These are phyloP conservation scores for Galerucella calmariensis DNA, from an alignment of 2,888 invertebrate species.

Conservation along the genomic window DNA sequence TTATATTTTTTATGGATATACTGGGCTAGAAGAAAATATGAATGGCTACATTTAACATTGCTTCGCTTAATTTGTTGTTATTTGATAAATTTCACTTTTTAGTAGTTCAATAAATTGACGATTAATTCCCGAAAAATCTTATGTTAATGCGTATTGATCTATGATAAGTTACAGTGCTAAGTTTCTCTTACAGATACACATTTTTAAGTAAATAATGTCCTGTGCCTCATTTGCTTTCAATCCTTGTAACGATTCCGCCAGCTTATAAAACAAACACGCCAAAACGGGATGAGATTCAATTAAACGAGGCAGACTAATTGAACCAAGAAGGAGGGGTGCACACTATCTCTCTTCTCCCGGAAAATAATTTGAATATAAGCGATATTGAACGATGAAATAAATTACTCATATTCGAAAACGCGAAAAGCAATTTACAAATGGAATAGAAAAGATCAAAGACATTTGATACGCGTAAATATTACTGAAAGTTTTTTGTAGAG, in stretches of 20 bases:
- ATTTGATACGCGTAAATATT: conserved; percentile 1
- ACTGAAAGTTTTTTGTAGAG: conserved; percentile 1
- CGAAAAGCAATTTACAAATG: conserved; percentile 3
- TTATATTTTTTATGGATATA: too few species aligned
- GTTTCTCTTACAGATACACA: too few species aligned
- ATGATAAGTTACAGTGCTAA: too few species aligned
- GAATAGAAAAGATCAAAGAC: conserved; percentile 19
- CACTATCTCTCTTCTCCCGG: conserved; percentile 39
- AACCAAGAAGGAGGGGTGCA: conserved; percentile 47
- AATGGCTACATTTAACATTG: too few species aligned
- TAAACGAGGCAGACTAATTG: conserved; percentile 59
- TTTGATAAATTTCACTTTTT: neutral
- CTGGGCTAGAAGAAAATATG: too few species aligned
- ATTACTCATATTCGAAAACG: conserved; percentile 19
- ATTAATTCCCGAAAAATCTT: too few species aligned
- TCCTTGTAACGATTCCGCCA: conserved; percentile 21
- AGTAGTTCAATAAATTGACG: too few species aligned
- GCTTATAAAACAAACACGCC: conserved; percentile 23
- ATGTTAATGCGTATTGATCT: too few species aligned
- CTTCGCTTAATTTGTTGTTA: neutral
- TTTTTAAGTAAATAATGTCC: neutral
- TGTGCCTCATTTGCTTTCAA: neutral
- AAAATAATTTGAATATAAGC: conserved; percentile 62
- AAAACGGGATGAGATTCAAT: conserved; percentile 59
- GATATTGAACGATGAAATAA: conserved; percentile 60